Base-by-base conservation (phyloP, 2,113 vertebrate genomes). In the Dromiciops gliroides region DNA sequence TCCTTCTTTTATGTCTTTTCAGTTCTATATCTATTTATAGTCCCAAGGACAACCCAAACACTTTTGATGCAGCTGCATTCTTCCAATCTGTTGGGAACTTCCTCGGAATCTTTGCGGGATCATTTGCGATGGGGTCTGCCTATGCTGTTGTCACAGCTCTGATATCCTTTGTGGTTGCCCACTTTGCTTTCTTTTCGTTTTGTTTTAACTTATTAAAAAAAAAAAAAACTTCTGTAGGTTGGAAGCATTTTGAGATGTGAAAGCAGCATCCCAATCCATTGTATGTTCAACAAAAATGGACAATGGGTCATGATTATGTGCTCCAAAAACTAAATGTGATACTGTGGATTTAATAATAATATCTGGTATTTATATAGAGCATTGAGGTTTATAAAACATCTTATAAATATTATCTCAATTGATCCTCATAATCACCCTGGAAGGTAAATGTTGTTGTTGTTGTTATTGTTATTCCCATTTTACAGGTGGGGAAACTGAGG, bases 21-120 rank as follows among this genome's bases (percentile, higher is more conserved):
- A 99, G 99, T 94, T 99, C 99, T 49, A 99, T 99, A 97, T 98
- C 98, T 94, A 98, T 98, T 97, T 99, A 99, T 97, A 99, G 98
- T 92, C 98, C 96, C 93, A 99, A 98, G 97, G 98, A 98, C 95
- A 98, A 99, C 91, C 98, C 98, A 51, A 99, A 99, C 10, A 47
- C 92, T 0, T 99, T 99, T 97, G 97, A 99, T 93, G 98, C 98
- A 11, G 97, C 97, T 0, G 98, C 99, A 7, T 98, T 99, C 97
- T 98, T 99, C 98, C 98, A 98, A 95, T 99, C 98, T 0, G 98
- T 98, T 75, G 98, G 99, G 96, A 99, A 99, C 97, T 99, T 99
- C 96, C 97, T 99, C 31, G 97, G 98, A 3, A 99, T 99, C 96
- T 99, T 99, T 93, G 98, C 98, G 6, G 98, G 99, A 95, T 99